A percentile compares a stretch with the other conserved stretches of the same genome.
These are phyloP conservation scores for Eunapius fragilis DNA, from an alignment of 37 sponge, comb jelly and placozoan species.

Conservation along the genomic window DNA sequence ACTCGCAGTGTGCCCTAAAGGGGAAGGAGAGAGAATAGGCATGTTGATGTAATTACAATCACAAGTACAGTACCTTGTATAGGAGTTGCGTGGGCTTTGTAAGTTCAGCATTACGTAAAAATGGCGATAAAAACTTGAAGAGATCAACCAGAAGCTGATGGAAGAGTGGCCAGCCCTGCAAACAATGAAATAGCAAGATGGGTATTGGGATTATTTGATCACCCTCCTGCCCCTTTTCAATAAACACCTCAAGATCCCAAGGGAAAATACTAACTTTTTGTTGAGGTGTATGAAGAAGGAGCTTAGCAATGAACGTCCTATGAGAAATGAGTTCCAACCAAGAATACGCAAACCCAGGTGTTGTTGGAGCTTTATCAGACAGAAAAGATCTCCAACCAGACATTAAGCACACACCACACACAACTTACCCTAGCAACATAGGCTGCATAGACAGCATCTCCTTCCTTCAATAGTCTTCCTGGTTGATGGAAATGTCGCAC, in stretches of 20 bases:
- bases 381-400: neutral
- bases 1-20: conserved; percentile 93
- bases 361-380: conserved; percentile 76
- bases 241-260: neutral
- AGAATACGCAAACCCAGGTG: conserved; percentile 97
- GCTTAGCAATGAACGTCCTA: conserved; percentile 84
- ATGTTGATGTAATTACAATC: neutral
- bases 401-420: neutral
- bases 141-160: conserved; percentile 95
- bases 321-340: conserved; percentile 99
- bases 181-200: neutral
- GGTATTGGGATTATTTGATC: no score
- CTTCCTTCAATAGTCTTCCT: conserved; percentile 75
- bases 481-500: conserved; percentile 93
- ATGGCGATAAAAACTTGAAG: conserved; percentile 96
- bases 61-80: conserved; percentile 85
- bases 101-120: conserved; percentile 97
- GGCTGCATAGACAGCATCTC: conserved; percentile 88
- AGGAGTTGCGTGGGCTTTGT: conserved; percentile 88
- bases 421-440: conserved; percentile 80
- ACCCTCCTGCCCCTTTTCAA: no score
- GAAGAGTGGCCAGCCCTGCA: conserved; percentile 94
- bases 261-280: conserved; percentile 66
- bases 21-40: neutral
- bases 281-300: conserved; percentile 89